phyloP scores from a whole-genome alignment of 2,113 vertebrate species.

The Craseonycteris thonglongyai region DNA sequence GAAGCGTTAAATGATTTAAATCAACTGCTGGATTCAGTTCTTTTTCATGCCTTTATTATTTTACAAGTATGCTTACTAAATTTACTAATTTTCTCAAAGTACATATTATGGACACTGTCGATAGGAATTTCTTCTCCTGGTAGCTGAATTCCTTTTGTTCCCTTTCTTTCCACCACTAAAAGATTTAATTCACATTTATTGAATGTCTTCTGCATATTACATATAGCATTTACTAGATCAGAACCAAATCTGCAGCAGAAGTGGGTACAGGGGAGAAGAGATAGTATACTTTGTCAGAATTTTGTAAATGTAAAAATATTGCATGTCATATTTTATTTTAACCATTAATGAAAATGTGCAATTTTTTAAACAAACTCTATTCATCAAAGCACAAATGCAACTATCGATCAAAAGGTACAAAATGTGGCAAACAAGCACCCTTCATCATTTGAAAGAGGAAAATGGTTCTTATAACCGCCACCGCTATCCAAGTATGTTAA shows the following conservation, averaged over 20 bases:
- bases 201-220: not conserved
- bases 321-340: not conserved
- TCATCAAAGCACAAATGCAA: not conserved
- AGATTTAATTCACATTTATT: not conserved
- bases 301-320: not conserved
- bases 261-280: not conserved
- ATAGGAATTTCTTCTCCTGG: not conserved
- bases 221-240: not conserved
- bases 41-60: not conserved
- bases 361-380: slow-evolving; percentile 7
- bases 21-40: not conserved
- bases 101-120: not conserved
- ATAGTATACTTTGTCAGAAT: not conserved
- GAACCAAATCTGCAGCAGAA: not conserved
- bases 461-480: slow-evolving; percentile 32
- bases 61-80: not conserved
- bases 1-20: not conserved
- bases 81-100: not conserved
- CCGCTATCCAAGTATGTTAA: not conserved
- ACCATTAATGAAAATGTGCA: not conserved
- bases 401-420: not conserved
- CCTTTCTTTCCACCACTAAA: not conserved
- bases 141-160: not conserved
- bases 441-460: not conserved
- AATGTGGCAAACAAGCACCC: not conserved